Percentiles rank a stretch among this genome's conserved stretches.
phyloP scores from a whole-genome alignment of 2,113 vertebrate genomes.

The Emydocephalus ijimae region DNA sequence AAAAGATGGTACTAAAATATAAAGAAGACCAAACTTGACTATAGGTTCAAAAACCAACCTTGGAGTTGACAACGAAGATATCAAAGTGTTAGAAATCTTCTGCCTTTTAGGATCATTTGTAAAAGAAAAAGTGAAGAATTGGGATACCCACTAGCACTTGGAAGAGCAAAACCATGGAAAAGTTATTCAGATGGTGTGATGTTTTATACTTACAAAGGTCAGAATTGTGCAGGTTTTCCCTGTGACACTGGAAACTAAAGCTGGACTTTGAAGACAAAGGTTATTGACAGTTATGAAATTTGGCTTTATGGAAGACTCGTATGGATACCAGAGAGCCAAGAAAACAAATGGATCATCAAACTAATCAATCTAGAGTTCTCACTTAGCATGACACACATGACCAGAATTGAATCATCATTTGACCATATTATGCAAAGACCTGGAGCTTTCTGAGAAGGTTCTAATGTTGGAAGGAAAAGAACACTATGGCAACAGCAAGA shows the following conservation, averaged over 20 bases:
- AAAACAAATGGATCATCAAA: background rate
- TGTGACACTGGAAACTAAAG: background rate
- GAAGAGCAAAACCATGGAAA: background rate
- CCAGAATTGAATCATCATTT: background rate
- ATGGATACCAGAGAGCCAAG: background rate
- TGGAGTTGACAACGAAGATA: background rate
- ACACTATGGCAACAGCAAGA: background rate
- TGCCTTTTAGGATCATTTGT: background rate
- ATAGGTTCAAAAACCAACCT: background rate
- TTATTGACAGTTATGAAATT: background rate
- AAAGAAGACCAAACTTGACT: background rate
- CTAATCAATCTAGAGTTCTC: background rate
- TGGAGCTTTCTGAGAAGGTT: background rate
- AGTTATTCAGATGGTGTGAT: background rate
- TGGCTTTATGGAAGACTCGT: background rate
- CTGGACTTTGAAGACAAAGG: background rate
- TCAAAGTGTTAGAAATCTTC: background rate
- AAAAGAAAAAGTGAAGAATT: background rate
- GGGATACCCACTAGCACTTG: background rate
- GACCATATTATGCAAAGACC: background rate
- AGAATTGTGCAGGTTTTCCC: background rate
- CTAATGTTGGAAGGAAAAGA: background rate
- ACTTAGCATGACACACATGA: background rate
- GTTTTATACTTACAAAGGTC: background rate
- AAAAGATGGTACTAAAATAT: background rate